phyloP scores from a whole-genome alignment of 2,113 vertebrate species.

The Tinamus guttatus region DNA sequence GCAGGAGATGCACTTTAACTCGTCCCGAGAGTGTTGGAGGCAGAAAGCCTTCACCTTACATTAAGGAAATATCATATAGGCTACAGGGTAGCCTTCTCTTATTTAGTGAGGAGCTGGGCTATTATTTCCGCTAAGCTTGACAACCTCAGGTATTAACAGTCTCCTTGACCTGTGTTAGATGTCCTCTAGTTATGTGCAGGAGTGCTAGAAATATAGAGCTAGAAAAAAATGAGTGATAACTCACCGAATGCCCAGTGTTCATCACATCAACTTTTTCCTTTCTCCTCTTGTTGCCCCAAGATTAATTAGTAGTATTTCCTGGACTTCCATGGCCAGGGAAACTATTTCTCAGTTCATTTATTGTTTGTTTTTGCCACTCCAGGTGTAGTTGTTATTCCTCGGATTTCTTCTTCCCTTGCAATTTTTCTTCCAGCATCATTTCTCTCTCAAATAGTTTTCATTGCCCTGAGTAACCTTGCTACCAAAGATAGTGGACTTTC shows the following conservation, averaged over 20 bases:
- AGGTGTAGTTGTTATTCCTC: not conserved
- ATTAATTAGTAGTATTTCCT: not conserved
- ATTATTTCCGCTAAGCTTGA: not conserved
- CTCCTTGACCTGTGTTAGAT: not conserved
- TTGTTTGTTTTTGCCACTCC: not conserved
- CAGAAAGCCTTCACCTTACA: not conserved
- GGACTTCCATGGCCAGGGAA: not conserved
- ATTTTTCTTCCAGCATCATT: not conserved
- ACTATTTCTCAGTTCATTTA: not conserved
- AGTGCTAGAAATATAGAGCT: not conserved
- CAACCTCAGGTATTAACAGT: not conserved
- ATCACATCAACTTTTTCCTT: not conserved
- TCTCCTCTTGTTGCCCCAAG: not conserved
- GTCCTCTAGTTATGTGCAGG: not conserved
- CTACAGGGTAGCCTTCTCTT: not conserved
- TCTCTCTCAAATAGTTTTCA: not conserved
- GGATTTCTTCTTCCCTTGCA: not conserved
- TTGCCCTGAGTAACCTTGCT: slow-evolving; percentile 42
- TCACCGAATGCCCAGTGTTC: not conserved
- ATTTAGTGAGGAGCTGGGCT: not conserved
- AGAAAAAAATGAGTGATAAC: not conserved
- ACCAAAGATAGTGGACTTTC: slow-evolving; percentile 47
- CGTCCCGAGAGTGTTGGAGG: not conserved
- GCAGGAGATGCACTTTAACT: not conserved
- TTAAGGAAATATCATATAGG: not conserved